phyloP scores from a whole-genome alignment of 2,113 vertebrate species.

The Seriola dumerili region DNA sequence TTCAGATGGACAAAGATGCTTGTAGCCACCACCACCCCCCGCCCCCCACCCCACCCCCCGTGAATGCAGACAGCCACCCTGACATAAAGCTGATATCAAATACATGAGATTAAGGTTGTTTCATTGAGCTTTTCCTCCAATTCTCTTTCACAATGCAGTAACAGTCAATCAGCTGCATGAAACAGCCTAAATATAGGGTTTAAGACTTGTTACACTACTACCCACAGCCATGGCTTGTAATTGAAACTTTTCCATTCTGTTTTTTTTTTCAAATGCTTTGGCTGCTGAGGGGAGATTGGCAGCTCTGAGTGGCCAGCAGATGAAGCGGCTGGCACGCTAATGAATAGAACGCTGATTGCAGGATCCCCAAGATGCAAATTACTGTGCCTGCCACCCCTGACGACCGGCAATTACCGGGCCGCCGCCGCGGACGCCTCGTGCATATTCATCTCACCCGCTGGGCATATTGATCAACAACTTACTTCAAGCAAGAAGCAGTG shows the following conservation, averaged over 20 bases:
- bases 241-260: conserved; percentile 91
- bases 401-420: conserved; percentile 98
- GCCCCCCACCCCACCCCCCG: conserved; percentile 2
- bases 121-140: conserved; percentile 78
- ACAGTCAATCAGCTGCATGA: conserved; percentile 85
- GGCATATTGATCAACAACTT: conserved; percentile 98
- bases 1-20: conserved; percentile 63
- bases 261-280: conserved; percentile 80
- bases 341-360: conserved; percentile 99
- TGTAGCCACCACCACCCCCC: conserved; percentile 8
- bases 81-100: conserved; percentile 82
- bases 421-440: conserved; percentile 88
- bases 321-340: conserved; percentile 99
- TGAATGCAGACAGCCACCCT: conserved; percentile 55
- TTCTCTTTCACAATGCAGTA: conserved; percentile 80
- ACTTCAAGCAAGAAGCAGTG: conserved; percentile 66
- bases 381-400: conserved; percentile 95
- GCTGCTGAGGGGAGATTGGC: conserved; percentile 95
- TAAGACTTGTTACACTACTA: conserved; percentile 86
- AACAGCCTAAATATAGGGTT: conserved; percentile 85
- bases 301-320: conserved; percentile 96
- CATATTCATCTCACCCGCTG: conserved; percentile 98
- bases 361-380: conserved; percentile 99
- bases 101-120: conserved; percentile 83
- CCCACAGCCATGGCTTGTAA: conserved; percentile 83